Conservation (phyloP, 2,888 invertebrate species). For the Spatulosminthurus flaviceps region DNA sequence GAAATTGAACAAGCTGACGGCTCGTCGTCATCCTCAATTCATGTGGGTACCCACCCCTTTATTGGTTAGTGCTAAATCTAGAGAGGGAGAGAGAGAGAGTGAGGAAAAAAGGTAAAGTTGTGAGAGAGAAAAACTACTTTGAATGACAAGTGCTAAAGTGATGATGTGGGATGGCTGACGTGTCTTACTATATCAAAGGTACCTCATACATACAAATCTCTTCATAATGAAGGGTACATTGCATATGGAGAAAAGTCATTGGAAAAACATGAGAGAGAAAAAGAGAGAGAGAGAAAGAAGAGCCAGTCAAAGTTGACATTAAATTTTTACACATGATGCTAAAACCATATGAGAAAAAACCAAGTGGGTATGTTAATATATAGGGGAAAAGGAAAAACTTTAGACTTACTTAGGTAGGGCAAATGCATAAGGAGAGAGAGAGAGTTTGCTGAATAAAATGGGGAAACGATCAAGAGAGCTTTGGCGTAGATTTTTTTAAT, state of each 20-base stretch:
- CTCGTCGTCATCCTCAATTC: constrained; percentile 25
- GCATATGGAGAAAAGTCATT: constrained; percentile 32
- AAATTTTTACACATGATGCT: constrained; percentile 33
- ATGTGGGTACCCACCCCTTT: neutral
- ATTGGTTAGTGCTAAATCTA: neutral
- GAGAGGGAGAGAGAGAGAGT: too few species aligned
- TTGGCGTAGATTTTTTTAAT: too few species aligned
- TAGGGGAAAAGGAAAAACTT: too few species aligned
- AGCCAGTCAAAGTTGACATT: neutral
- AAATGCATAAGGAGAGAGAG: too few species aligned
- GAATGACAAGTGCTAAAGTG: constrained; percentile 34
- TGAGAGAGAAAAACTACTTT: constrained; percentile 41
- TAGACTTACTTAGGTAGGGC: too few species aligned
- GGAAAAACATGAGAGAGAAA: constrained; percentile 36
- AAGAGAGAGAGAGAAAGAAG: too few species aligned
- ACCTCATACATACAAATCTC: too few species aligned
- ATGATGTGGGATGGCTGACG: constrained; percentile 20
- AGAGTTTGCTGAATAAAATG: too few species aligned
- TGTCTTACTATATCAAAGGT: too few species aligned
- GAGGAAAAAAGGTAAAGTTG: constrained; percentile 27
- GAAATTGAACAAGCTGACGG: constrained; percentile 8
- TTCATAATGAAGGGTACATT: neutral
- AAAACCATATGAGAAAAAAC: too few species aligned
- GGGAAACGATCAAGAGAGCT: too few species aligned
- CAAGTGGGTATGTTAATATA: too few species aligned